A percentile compares a stretch with the other conserved stretches of the same genome.
Evolutionary conservation across 2,113 vertebrate species (phyloP).

Genomic region (Edolisoma coerulescens): DNA sequence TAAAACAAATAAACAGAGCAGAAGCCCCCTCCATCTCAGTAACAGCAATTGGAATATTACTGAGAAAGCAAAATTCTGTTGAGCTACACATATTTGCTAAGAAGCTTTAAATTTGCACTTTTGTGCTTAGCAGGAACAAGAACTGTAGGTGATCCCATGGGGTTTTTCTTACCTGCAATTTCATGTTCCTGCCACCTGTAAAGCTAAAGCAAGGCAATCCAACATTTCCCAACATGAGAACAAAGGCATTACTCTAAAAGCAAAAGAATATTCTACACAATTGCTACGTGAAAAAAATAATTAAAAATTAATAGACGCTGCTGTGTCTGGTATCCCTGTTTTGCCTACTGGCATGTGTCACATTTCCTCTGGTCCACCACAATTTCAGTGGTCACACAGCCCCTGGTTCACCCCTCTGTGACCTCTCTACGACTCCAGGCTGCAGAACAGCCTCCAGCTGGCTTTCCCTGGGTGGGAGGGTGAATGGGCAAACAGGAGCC

Average conservation of each 20-base stretch:
- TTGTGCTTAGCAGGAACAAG: not conserved
- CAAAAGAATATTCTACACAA: not conserved
- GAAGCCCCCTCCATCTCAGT: not conserved
- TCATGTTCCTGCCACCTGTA: not conserved
- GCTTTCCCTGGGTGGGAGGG: not conserved
- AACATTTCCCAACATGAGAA: not conserved
- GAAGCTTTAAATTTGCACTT: not conserved
- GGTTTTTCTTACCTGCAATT: not conserved
- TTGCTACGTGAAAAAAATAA: not conserved
- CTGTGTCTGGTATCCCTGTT: not conserved
- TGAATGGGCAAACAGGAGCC: not conserved
- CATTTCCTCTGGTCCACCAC: not conserved
- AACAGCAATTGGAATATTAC: not conserved
- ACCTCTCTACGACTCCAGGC: not conserved
- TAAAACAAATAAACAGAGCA: not conserved
- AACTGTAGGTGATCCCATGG: not conserved
- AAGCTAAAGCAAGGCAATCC: not conserved
- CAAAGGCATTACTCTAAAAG: not conserved
- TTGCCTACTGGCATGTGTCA: not conserved
- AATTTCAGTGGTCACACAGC: not conserved
- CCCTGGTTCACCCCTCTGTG: not conserved
- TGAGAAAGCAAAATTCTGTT: not conserved
- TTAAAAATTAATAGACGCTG: not conserved
- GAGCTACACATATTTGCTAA: not conserved
- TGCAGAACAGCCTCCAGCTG: not conserved